Conservation (phyloP, 35 echinoderm and acorn worm species). For the Apostichopus californicus region DNA sequence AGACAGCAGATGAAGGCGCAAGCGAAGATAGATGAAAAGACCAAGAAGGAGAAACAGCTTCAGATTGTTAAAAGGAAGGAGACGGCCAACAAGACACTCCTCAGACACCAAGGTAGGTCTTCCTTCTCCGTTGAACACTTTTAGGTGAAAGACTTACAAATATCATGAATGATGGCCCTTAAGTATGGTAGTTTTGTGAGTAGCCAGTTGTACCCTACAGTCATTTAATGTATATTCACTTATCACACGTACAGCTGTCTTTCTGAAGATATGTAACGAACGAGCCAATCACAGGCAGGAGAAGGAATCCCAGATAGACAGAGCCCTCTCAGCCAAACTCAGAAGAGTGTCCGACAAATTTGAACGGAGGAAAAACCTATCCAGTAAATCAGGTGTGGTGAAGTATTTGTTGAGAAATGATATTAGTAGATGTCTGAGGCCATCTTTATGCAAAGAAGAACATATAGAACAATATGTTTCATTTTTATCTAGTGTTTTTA, state of each 20-base stretch:
- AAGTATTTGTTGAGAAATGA: no score
- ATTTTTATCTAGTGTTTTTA: no score
- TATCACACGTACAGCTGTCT: not conserved
- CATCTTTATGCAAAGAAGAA: no score
- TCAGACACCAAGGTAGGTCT: slow-evolving; percentile 16
- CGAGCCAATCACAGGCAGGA: not conserved
- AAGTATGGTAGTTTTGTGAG: no score
- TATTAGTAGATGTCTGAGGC: no score
- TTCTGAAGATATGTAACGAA: slow-evolving; percentile 28
- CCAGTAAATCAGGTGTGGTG: slow-evolving; percentile 1
- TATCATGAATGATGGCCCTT: not conserved
- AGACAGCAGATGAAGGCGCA: slow-evolving; percentile 21
- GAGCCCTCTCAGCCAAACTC: slow-evolving; percentile 11
- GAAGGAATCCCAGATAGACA: not conserved
- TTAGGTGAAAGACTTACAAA: not conserved
- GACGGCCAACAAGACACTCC: not conserved
- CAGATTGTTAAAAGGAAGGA: not conserved
- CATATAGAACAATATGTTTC: no score
- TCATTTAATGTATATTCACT: no score
- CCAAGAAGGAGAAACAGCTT: not conserved
- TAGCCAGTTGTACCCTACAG: no score
- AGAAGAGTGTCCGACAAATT: slow-evolving; percentile 15
- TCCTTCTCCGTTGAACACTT: no score
- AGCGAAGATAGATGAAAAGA: not conserved
- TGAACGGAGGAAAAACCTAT: not conserved